Conservation (phyloP, 2,888 invertebrate genomes). For the Artemia sinica region DNA sequence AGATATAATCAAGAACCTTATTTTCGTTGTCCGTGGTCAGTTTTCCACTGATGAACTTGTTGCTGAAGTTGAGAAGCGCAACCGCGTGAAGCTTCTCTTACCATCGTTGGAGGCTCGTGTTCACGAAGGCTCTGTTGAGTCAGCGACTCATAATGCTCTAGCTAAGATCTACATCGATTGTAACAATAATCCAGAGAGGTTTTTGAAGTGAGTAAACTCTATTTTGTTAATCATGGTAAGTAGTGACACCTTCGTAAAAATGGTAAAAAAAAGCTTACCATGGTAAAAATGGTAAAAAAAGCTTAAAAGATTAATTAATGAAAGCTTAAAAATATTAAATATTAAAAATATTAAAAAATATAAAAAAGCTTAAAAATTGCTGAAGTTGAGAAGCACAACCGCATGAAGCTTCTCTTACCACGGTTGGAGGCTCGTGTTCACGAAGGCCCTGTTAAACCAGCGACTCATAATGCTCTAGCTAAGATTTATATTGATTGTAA, state of each 20-base stretch:
- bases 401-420: conserved; percentile 78
- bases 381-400: conserved; percentile 82
- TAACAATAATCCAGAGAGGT: conserved; percentile 96
- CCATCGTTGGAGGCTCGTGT: conserved; percentile 95
- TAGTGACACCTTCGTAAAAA: too few relatives aligned
- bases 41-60: too few relatives aligned
- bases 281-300: too few relatives aligned
- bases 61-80: too few relatives aligned
- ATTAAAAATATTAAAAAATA: too few relatives aligned
- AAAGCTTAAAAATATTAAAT: too few relatives aligned
- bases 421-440: conserved; percentile 96
- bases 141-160: conserved; percentile 95
- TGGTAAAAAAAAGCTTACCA: too few relatives aligned
- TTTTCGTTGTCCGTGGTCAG: too few relatives aligned
- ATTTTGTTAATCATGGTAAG: too few relatives aligned
- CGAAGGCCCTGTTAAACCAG: conserved; percentile 89
- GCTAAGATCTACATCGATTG: conserved; percentile 99
- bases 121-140: conserved; percentile 89
- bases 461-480: conserved; percentile 96
- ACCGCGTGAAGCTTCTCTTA: conserved; percentile 42
- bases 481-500: conserved; percentile 99
- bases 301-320: too few relatives aligned
- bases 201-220: conserved; percentile 44
- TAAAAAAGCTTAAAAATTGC: conserved; percentile 39
- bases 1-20: too few relatives aligned